These are phyloP conservation scores for Dendrolimus houi DNA, from an alignment of 2,888 invertebrate genomes.

Conservation along the genomic window DNA sequence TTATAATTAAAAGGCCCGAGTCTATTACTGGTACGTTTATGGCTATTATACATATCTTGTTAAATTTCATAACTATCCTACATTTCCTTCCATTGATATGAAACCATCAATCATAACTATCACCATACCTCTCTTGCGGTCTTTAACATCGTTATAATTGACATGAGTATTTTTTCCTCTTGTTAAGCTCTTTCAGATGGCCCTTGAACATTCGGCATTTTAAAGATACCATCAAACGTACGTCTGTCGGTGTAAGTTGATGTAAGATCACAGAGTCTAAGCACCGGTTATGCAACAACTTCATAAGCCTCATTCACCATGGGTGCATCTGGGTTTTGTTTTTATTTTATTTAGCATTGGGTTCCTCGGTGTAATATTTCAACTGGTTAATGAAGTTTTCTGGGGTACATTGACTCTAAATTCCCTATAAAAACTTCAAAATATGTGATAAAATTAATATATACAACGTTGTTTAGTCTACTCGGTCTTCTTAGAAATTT, in stretches of 20 bases:
- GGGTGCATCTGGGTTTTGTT: constrained; percentile 42
- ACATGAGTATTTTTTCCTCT: background rate
- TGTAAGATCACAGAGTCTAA: constrained; percentile 26
- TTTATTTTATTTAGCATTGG: constrained; percentile 29
- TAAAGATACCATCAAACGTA: constrained; percentile 34
- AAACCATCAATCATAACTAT: background rate
- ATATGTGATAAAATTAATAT: too few species aligned
- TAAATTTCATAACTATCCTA: too few species aligned
- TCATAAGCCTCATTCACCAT: constrained; percentile 47
- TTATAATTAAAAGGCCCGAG: too few species aligned
- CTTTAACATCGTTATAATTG: background rate
- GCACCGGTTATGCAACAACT: constrained; percentile 54
- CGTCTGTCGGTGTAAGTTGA: constrained; percentile 22
- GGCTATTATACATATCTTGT: too few species aligned
- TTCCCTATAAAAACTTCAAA: background rate
- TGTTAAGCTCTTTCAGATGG: background rate
- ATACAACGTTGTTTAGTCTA: too few species aligned
- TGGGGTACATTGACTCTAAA: background rate
- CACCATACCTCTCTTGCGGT: background rate
- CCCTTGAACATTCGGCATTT: constrained; percentile 28
- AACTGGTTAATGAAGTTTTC: background rate
- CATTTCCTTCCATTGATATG: background rate
- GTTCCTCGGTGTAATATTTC: constrained; percentile 11
- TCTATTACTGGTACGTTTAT: too few species aligned
- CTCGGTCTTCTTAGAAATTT: too few species aligned